Conservation (phyloP, 2,113 vertebrate genomes). For the Ophiodon elongatus region DNA sequence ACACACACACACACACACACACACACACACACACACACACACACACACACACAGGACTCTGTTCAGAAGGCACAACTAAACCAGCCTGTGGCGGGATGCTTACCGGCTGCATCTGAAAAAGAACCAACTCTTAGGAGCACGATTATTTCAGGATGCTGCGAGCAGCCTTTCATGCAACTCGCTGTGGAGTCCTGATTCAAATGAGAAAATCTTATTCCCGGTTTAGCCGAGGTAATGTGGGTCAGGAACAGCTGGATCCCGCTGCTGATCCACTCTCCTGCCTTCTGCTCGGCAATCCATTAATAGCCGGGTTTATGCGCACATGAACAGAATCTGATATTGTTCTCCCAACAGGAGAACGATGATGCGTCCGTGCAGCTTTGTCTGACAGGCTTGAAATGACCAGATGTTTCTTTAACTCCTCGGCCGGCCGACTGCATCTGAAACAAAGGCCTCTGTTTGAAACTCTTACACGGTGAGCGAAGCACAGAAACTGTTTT, state of each 20-base stretch:
- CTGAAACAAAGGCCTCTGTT: constrained; percentile 11
- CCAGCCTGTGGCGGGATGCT: background rate
- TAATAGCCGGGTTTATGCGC: constrained; percentile 30
- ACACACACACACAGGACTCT: background rate
- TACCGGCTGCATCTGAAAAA: background rate
- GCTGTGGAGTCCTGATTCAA: constrained; percentile 33
- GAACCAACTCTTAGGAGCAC: background rate
- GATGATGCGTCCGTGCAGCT: background rate
- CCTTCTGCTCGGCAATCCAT: constrained; percentile 44
- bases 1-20: no score
- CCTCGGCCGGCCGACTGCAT: background rate
- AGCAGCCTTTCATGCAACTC: constrained; percentile 19
- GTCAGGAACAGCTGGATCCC: constrained; percentile 59
- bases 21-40: no score
- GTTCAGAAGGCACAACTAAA: background rate
- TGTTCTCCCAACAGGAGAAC: constrained; percentile 30
- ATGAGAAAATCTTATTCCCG: constrained; percentile 53
- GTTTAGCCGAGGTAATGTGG: constrained; percentile 58
- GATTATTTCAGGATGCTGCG: constrained; percentile 22
- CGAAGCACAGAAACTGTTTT: constrained; percentile 6
- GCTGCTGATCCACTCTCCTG: constrained; percentile 45
- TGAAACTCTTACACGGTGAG: constrained; percentile 22
- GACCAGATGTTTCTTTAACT: constrained; percentile 23
- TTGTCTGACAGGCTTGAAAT: constrained; percentile 9
- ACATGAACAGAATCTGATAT: constrained; percentile 22